These are phyloP conservation scores for Mechanitis messenoides DNA, from an alignment of 2,888 invertebrate genomes.

Conservation along the genomic window DNA sequence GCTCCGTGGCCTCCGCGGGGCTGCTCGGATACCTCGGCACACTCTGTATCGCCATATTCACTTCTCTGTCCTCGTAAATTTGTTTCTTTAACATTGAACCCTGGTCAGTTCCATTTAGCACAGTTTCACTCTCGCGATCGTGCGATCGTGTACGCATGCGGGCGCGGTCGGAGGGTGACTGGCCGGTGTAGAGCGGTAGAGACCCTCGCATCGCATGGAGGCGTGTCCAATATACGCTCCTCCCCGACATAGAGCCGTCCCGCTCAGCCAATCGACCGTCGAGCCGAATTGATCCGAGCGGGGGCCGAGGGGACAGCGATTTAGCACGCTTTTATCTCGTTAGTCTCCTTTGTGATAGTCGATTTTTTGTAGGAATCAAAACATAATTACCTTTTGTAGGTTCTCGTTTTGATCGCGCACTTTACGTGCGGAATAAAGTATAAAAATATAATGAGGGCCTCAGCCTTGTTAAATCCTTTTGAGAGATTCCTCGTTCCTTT, in stretches of 20 bases:
- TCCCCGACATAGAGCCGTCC: constrained; percentile 44
- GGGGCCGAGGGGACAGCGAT: constrained; percentile 65
- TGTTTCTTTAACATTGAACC: constrained; percentile 80
- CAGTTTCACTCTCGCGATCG: constrained; percentile 59
- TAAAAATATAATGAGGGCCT: constrained; percentile 74
- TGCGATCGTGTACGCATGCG: constrained; percentile 72
- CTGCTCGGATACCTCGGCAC: constrained; percentile 80
- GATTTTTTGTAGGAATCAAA: constrained; percentile 75
- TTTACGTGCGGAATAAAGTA: constrained; percentile 72
- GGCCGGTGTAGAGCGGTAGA: constrained; percentile 45
- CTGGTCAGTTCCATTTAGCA: constrained; percentile 72
- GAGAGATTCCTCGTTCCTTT: constrained; percentile 63
- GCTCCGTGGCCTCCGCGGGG: constrained; percentile 79
- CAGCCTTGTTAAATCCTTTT: constrained; percentile 76
- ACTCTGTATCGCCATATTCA: constrained; percentile 83
- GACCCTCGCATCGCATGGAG: constrained; percentile 45
- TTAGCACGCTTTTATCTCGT: constrained; percentile 78
- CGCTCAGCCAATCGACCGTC: constrained; percentile 70
- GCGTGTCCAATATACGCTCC: constrained; percentile 38
- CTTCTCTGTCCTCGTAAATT: constrained; percentile 73
- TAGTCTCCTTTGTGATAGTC: constrained; percentile 76
- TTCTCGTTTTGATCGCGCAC: constrained; percentile 75
- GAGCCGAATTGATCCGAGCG: constrained; percentile 68
- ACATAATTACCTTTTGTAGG: constrained; percentile 77
- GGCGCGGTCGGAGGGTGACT: constrained; percentile 71